phyloP scores from a whole-genome alignment of 2,888 invertebrate genomes.

The Axea sp. region DNA sequence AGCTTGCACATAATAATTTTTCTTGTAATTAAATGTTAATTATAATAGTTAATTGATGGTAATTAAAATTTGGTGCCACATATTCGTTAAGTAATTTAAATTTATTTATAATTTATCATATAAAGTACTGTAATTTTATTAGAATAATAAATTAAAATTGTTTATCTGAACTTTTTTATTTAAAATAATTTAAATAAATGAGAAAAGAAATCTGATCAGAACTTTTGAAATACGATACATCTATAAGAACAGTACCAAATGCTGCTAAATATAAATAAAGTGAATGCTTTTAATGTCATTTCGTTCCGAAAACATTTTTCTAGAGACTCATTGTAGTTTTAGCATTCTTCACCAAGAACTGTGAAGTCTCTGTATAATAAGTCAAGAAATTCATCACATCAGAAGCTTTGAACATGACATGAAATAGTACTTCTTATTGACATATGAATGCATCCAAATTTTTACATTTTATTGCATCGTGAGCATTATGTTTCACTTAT shows the following conservation, averaged over 20 bases:
- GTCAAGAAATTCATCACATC: constrained; percentile 48
- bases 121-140: too few relatives aligned
- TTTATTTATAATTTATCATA: too few relatives aligned
- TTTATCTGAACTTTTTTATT: too few relatives aligned
- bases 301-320: constrained; percentile 29
- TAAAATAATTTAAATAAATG: too few relatives aligned
- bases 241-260: constrained; percentile 1
- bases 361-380: constrained; percentile 45
- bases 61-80: too few relatives aligned
- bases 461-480: constrained; percentile 21
- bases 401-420: constrained; percentile 45
- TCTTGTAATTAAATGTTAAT: too few relatives aligned
- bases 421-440: constrained; percentile 49
- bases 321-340: constrained; percentile 22
- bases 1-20: too few relatives aligned
- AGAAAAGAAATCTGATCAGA: not conserved
- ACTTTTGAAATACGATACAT: not conserved
- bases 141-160: too few relatives aligned
- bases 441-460: constrained; percentile 37
- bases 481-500: constrained; percentile 21
- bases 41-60: too few relatives aligned
- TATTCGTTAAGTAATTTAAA: too few relatives aligned
- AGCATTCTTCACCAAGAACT: constrained; percentile 6
- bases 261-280: constrained; percentile 29
- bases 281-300: constrained; percentile 29